Base-by-base conservation (phyloP, 2,113 vertebrate genomes). In the Oceanodroma tethys region DNA sequence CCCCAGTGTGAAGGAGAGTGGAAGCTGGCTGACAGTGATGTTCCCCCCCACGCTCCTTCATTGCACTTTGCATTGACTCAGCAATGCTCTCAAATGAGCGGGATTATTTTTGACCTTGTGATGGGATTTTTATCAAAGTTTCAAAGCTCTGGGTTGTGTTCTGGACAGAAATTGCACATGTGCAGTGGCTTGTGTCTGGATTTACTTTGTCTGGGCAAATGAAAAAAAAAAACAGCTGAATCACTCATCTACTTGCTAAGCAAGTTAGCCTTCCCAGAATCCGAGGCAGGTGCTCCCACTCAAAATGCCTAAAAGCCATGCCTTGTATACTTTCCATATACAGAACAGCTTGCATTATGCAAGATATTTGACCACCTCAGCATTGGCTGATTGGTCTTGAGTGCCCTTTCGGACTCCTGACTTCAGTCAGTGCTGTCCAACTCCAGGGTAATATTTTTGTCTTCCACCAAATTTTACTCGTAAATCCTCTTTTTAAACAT, bases 1-100 rank as follows among this genome's bases (percentile, higher is more conserved):
- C 53, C 32, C 53, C 0, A 0, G 40, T 58, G 73, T 82, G 87
- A 91, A 86, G 45, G 36, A 96, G 73, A 83, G 55, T 50, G 55
- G 45, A 81, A 79, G 50, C 30, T 72, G 70, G 25, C 70, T 91
- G 81, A 59, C 66, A 45, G 40, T 13, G 53, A 79, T 68, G 40
- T 45, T 75, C 7, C 25, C 43, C 14, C 7, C 34, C 0, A 1
- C 0, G 0, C 32, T 85, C 65, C 40, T 70, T 70, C 4, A 2
- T 12, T 80, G 76, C 53, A 36, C 30, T 95, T 81, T 85, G 52
- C 38, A 43, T 78, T 92, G 83, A 91, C 53, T 96, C 83, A 89
- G 65, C 87, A 79, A 16, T 34, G 38, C 56, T 95, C 34, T 81
- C 48, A 81, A 87, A 75, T 53, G 20, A 89, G 29, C 8, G 5